Percentiles rank a stretch among this genome's conserved stretches.
Conservation (phyloP, 2,797 vertebrate genomes). For the Gephyroberyx darwinii region DNA sequence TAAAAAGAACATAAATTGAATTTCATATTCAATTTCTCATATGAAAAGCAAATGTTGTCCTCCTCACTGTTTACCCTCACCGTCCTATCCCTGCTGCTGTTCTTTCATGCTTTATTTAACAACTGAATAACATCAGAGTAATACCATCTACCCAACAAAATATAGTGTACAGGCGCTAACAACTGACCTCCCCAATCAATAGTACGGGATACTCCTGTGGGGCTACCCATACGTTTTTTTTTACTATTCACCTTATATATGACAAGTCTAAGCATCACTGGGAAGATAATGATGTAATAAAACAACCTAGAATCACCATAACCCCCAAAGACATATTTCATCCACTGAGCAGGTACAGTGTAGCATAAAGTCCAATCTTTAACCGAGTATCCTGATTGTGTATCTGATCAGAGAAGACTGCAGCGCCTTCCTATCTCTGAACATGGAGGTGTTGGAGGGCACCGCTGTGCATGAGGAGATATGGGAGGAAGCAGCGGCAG, state of each 20-base stretch:
- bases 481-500: slow-evolving; percentile 52
- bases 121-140: not conserved
- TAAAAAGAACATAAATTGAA: not conserved
- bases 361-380: slow-evolving; percentile 44
- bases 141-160: not conserved
- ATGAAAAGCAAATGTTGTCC: not conserved
- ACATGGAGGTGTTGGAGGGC: slow-evolving; percentile 65
- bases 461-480: slow-evolving; percentile 59
- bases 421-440: slow-evolving; percentile 59
- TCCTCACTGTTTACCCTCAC: not conserved
- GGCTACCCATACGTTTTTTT: slow-evolving; percentile 17
- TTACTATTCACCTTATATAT: slow-evolving; percentile 24
- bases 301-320: slow-evolving; percentile 45
- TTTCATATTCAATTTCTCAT: not conserved
- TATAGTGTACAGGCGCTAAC: not conserved
- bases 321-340: slow-evolving; percentile 54
- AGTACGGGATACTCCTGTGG: not conserved
- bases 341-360: slow-evolving; percentile 37
- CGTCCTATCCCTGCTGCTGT: not conserved
- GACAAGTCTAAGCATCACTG: slow-evolving; percentile 36
- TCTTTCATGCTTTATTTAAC: not conserved
- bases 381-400: slow-evolving; percentile 54
- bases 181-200: slow-evolving; percentile 1
- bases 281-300: slow-evolving; percentile 62
- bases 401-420: slow-evolving; percentile 58